Base-by-base conservation (phyloP, 2,888 invertebrate species). In the Trissolcus japonicus region DNA sequence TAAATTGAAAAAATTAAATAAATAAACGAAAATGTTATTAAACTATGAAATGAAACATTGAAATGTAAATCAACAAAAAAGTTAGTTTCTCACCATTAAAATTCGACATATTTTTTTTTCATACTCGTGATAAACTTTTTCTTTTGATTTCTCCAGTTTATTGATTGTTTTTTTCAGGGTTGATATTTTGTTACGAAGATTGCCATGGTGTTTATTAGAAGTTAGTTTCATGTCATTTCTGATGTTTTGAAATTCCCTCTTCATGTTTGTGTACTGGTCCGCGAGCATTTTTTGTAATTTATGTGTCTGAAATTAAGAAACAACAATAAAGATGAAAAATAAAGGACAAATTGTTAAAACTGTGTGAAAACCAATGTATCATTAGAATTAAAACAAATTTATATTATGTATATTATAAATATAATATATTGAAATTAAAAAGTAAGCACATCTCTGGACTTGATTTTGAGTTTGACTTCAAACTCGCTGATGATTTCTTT, bases 231-330 rank as follows among this genome's bases (percentile, higher is more conserved):
- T 82, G 55, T 85, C 81, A 2, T 21, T 80, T 55, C 82, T 82
- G 72, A 87, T 85, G 72, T 83, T 83, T 6, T 67, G 71, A 57
- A 88, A 82, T 67, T 87, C 87, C 11, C 82, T 82, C 65, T 82
- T 86, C 81, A 87, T 83, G 7, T 76, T 81, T 62, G 73, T 71
- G 72, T 84, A 85, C 55, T 87, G 86, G 7, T 85, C 83, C 2
- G 79, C 51, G n/a, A 87, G 54, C 48, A 85, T 83, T 1, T 62
- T 62, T 59, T 84, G 82, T n/a, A 85, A 76, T 71, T 82, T 84
- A 48, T 78, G 80, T 55, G 85, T 86, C 87, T 87, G 21, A 43
- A 60, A 78, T 19, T n/a, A 25, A 54, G 7, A 7, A 21, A 54
- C 40, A 55, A 11, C 1, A 7, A 35, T 1, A 35, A 35, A 35